These are phyloP conservation scores for Siniperca undulata DNA, from an alignment of 2,797 vertebrate genomes.

Conservation along the genomic window DNA sequence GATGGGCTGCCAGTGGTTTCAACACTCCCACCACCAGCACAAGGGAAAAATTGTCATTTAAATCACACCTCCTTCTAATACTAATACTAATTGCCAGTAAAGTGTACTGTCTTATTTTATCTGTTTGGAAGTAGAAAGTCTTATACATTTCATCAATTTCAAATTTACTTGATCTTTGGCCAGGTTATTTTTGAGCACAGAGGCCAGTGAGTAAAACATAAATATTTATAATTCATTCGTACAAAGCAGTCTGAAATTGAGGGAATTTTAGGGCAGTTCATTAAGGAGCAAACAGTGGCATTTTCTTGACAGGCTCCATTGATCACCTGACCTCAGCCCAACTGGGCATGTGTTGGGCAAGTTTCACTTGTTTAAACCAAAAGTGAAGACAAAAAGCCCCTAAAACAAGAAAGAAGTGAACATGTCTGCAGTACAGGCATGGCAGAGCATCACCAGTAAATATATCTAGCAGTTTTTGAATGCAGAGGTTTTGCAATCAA, in stretches of 20 bases:
- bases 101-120: constrained; percentile 10
- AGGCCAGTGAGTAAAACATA: background rate
- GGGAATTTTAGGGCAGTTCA: background rate
- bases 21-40: constrained; percentile 76
- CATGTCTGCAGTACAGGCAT: constrained; percentile 1
- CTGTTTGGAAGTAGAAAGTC: constrained; percentile 3
- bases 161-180: background rate
- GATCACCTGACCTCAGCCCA: constrained; percentile 44
- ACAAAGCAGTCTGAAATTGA: background rate
- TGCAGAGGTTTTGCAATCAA: constrained; percentile 1
- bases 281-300: constrained; percentile 18
- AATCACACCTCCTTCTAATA: constrained; percentile 60
- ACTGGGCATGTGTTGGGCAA: constrained; percentile 15
- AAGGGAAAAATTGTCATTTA: constrained; percentile 61
- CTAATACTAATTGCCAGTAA: constrained; percentile 40
- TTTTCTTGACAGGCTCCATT: constrained; percentile 31
- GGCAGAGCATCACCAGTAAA: constrained; percentile 1
- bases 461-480: background rate
- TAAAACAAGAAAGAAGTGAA: constrained; percentile 18
- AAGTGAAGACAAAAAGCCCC: constrained; percentile 9
- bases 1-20: constrained; percentile 76
- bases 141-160: background rate
- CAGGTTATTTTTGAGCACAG: constrained; percentile 8
- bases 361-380: constrained; percentile 27
- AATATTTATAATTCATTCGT: background rate